phyloP scores from a whole-genome alignment of 2,888 invertebrate species.

The Sicus ferrugineus region DNA sequence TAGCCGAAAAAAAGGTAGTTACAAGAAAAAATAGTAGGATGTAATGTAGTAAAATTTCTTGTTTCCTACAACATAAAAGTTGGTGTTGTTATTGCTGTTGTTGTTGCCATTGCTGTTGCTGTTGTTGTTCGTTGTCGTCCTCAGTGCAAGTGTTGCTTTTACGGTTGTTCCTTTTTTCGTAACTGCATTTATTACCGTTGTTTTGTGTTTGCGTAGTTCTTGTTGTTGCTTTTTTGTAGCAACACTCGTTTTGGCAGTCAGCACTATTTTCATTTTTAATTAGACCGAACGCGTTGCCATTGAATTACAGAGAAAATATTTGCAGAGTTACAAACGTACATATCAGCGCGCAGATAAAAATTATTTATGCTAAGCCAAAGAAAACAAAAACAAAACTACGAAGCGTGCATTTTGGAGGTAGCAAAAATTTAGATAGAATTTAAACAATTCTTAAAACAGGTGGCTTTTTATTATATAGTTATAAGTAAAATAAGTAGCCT shows the following conservation, averaged over 20 bases:
- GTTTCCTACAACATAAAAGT: neutral
- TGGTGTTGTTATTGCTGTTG: neutral
- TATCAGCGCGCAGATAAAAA: neutral
- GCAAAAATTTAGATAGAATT: neutral
- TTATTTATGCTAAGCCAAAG: neutral
- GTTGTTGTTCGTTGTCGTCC: no score
- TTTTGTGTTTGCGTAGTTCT: neutral
- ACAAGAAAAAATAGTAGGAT: constrained; percentile 5
- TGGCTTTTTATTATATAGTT: no score
- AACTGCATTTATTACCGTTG: no score
- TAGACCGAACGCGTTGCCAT: neutral
- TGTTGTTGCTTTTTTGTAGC: neutral
- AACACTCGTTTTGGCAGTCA: neutral
- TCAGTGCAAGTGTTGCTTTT: no score
- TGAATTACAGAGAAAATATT: no score
- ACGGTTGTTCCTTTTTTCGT: no score
- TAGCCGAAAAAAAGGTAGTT: neutral
- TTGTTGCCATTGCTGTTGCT: no score
- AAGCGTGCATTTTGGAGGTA: neutral
- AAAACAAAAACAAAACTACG: neutral
- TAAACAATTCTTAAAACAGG: no score
- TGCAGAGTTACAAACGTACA: neutral
- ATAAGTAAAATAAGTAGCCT: no score
- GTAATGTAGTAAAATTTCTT: neutral
- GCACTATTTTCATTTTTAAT: constrained; percentile 10